These are phyloP conservation scores for Drosophila parvula DNA, from an alignment of 1,140 invertebrate species.

Conservation along the genomic window DNA sequence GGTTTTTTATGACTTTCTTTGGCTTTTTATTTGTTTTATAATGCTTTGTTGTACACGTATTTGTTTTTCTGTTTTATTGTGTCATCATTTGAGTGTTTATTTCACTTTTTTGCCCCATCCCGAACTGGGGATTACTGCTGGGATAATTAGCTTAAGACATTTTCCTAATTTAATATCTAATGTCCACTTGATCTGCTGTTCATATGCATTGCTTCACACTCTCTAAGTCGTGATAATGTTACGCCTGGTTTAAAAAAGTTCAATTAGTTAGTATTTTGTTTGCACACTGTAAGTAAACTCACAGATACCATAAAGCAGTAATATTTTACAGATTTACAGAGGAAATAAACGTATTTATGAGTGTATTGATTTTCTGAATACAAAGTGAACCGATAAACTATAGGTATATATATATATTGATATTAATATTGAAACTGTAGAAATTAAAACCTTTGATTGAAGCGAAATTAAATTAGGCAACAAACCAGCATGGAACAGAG, in stretches of 20 bases:
- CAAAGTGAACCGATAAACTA: too few relatives aligned
- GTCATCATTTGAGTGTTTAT: slow-evolving; percentile 32
- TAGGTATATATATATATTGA: not conserved
- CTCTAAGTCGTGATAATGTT: slow-evolving; percentile 12
- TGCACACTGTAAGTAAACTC: slow-evolving; percentile 1
- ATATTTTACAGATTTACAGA: not conserved
- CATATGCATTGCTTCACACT: slow-evolving; percentile 15
- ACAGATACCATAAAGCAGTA: not conserved
- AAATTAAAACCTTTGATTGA: slow-evolving; percentile 5
- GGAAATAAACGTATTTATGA: not conserved
- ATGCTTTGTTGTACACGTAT: slow-evolving; percentile 22
- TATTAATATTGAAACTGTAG: not conserved
- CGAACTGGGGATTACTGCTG: slow-evolving; percentile 4
- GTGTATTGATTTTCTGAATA: not conserved
- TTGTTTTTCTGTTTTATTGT: slow-evolving; percentile 46
- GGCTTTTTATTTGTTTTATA: slow-evolving; percentile 36
- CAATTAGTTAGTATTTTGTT: slow-evolving; percentile 18
- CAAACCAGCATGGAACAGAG: not conserved
- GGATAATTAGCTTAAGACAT: slow-evolving; percentile 1
- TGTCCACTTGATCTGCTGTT: slow-evolving; percentile 6
- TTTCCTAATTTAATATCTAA: slow-evolving; percentile 11
- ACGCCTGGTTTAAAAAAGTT: not conserved
- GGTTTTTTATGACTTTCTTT: slow-evolving; percentile 45
- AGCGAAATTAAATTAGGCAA: slow-evolving; percentile 44
- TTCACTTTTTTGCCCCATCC: slow-evolving; percentile 15